Base-by-base conservation (phyloP, 2,113 vertebrate genomes). In the Monarcha castaneiventris region DNA sequence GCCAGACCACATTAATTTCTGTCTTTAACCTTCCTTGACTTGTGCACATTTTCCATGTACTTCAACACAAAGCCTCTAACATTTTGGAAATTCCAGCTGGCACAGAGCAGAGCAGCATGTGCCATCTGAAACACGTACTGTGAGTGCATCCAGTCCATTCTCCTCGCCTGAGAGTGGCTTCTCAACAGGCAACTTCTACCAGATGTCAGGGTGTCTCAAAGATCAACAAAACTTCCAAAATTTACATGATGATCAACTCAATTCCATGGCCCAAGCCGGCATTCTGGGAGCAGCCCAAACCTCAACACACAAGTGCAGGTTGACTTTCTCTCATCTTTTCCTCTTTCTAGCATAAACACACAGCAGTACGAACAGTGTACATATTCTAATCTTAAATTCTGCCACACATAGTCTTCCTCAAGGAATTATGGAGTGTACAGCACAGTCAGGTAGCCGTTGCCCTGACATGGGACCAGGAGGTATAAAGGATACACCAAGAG, bases 141-240 rank as follows among this genome's bases (percentile, higher is more conserved):
- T 66, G 54, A 76, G 37, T 1, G 3, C 46, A 76, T 64, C 48
- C 41, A 15, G 73, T 37, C 49, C n/a, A 26, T 61, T 87, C 75
- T 93, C 49, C n/a, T 82, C 75, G 49, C 23, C 37, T 90, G 23
- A 37, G 87, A 79, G 71, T 5, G 7, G 37, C 37, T 93, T 90
- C 41, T 37, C 85, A 93, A 87, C 29, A 62, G 59, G 72, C n/a
- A 91, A 73, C 13, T 62, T 82, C 64, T 62, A 80, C 32, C 71
- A 95, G 41, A 80, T 17, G n/a, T 25, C 54, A 83, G 12, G 10
- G 25, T 37, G 29, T 62, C 58, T 69, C 52, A 79, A 85, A 82
- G 58, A 85, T 35, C n/a, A 66, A 58, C 5, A 58, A 76, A 94
- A 89, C 19, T 49, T 89, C 17, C 78, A 87, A 61, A 87, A 68